Base-by-base conservation (phyloP, 2,888 invertebrate genomes). In the Drosophila subsilvestris region DNA sequence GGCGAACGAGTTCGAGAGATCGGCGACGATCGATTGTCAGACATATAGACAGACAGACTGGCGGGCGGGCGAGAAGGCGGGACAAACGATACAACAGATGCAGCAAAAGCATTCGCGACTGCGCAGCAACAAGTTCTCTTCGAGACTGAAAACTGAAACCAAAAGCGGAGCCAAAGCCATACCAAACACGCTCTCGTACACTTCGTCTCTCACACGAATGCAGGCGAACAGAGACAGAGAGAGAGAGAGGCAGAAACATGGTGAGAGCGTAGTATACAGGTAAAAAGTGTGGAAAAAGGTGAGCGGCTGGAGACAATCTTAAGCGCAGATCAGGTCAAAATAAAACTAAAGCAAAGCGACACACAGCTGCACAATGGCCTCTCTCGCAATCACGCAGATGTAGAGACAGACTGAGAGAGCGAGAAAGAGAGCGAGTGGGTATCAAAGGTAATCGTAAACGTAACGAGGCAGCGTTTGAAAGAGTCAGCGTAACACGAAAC, bases 61-160 rank as follows among this genome's bases (percentile, higher is more conserved):
- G 42, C 59, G 63, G 62, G n/a, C n/a, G n/a, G 22, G 22, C 22
- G 22, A 4, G 48, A 29, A 10, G 43, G 32, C 51, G 50, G 44
- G 50, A 49, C 50, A 47, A 47, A 61, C 55, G 42, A 18, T 29
- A 14, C 43, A 6, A 37, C 37, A 37, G 14, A 37, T 37, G 37
- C 37, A 37, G 37, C 37, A 37, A 14, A 14, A 37, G 55, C 76
- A 63, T 70, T 77, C 79, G 90, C 90, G 90, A 89, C 90, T 90
- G 89, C 89, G 90, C 91, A 89, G 87, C 85, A 81, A 85, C 89
- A 89, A 90, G 90, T 91, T 87, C 74, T 80, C 78, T 79, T 89
- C 81, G 80, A 89, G 89, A 90, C 90, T 90, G 37, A 37, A 37
- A 12, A 37, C 14, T 2, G 37, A 14, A 37, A 72, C 66, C 71